Base-by-base conservation (phyloP, 2,797 vertebrate genomes). In the Artibeus lituratus region DNA sequence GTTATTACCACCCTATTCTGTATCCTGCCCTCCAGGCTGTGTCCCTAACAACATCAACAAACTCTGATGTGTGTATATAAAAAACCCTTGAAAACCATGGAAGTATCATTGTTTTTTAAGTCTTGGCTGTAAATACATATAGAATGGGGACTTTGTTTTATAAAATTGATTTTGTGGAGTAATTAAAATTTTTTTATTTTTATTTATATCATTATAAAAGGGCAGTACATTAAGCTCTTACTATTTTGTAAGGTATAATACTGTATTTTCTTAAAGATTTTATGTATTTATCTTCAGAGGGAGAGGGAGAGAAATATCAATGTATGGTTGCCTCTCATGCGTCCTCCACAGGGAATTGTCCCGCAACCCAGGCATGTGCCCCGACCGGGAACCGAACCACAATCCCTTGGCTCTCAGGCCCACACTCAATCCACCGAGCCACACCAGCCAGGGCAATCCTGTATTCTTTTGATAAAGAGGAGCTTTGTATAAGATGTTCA, bases 111-210 rank as follows among this genome's bases (percentile, higher is more conserved):
- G 78, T 53, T 80, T 89, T 69, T 39, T 55, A 85, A 88, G 35
- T 37, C 18, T 92, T 94, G 55, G 10, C 39, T 87, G 7, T 85
- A 74, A 93, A 73, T 78, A 86, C 8, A 42, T 49, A 22, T 49
- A 94, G 35, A 87, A 57, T 55, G 51, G 51, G 51, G 26, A 21
- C 59, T 53, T 1, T 72, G 14, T 80, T 81, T 85, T 49, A 29
- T 77, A 77, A 70, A 83, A 47, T 62, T 88, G 59, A 94, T 94
- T 91, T 94, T 94, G 42, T 96, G 35, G n/a, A 37, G 6, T 77
- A 92, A 74, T 77, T 88, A 94, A 44, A 93, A 12, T 35, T 55
- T 85, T 86, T 62, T 92, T 65, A 53, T 47, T 62, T 92, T 87
- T 87, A 55, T 81, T 96, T 49, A 69, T 72, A 6, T 59, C 24